Evolutionary conservation across 92 coral and sea anemone species (phyloP).

Genomic region (Umimayanthus kanabou): DNA sequence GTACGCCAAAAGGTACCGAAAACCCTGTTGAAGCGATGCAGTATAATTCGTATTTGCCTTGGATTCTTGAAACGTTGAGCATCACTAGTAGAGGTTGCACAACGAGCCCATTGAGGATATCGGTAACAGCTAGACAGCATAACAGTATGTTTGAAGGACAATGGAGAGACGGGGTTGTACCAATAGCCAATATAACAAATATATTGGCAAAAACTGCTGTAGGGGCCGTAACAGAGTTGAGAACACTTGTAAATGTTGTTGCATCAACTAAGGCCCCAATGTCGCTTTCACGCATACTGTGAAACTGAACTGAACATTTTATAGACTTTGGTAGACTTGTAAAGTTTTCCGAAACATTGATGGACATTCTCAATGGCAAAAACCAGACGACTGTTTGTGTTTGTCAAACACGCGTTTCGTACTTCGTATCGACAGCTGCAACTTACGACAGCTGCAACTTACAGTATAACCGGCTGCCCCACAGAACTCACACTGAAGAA

Average conservation of each 20-base stretch:
- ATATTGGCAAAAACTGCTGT: conserved; percentile 21
- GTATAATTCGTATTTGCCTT: conserved; percentile 8
- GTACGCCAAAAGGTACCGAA: conserved; percentile 33
- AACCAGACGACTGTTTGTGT: not conserved
- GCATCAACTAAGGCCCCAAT: not conserved
- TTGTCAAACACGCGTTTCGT: not conserved
- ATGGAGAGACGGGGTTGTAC: not conserved
- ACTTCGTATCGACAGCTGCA: not conserved
- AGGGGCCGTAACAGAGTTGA: conserved; percentile 27
- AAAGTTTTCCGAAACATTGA: not conserved
- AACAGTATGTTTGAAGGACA: conserved; percentile 30
- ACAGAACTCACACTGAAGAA: no score
- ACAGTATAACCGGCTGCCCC: no score
- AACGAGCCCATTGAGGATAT: conserved; percentile 29
- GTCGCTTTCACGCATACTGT: conserved; percentile 10
- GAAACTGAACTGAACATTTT: conserved; percentile 29
- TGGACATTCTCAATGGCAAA: not conserved
- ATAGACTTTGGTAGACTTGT: not conserved
- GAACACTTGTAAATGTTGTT: conserved; percentile 33
- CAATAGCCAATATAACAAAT: conserved; percentile 14
- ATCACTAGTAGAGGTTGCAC: conserved; percentile 34
- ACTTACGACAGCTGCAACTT: not conserved
- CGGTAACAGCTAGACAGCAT: conserved; percentile 22
- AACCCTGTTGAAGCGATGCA: conserved; percentile 26
- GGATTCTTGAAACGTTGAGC: conserved; percentile 40